A percentile compares a stretch with the other conserved stretches of the same genome.
Evolutionary conservation across 2,888 invertebrate genomes (phyloP).

Genomic region (Amphipoea lucens): DNA sequence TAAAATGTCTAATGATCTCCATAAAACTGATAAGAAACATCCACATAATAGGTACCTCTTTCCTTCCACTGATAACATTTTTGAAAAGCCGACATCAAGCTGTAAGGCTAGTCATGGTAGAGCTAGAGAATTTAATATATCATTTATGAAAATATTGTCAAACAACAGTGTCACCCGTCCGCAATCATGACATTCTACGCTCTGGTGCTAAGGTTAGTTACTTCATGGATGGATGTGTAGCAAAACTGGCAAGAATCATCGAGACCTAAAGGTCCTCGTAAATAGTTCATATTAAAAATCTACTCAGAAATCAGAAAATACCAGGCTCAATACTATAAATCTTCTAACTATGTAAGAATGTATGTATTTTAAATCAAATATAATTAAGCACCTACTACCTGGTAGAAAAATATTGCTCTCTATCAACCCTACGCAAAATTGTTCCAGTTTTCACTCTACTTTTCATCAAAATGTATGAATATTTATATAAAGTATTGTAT

Average conservation of each 20-base stretch:
- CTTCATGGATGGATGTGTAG: slow-evolving; percentile 88
- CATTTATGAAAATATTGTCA: slow-evolving; percentile 85
- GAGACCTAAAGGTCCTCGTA: slow-evolving; percentile 76
- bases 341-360: slow-evolving; percentile 79
- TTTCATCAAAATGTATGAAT: slow-evolving; percentile 75
- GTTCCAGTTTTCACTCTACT: slow-evolving; percentile 82
- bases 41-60: slow-evolving; percentile 89
- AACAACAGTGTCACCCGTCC: slow-evolving; percentile 82
- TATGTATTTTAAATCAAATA: slow-evolving; percentile 79
- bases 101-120: slow-evolving; percentile 87
- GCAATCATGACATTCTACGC: slow-evolving; percentile 82
- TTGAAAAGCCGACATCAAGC: slow-evolving; percentile 89
- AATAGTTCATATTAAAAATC: slow-evolving; percentile 78
- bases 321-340: slow-evolving; percentile 82
- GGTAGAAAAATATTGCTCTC: slow-evolving; percentile 86
- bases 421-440: slow-evolving; percentile 87
- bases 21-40: slow-evolving; percentile 76
- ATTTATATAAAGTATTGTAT: slow-evolving; percentile 76
- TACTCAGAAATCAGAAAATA: slow-evolving; percentile 84
- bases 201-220: slow-evolving; percentile 82
- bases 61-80: slow-evolving; percentile 89
- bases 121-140: slow-evolving; percentile 87
- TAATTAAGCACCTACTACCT: slow-evolving; percentile 87
- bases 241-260: slow-evolving; percentile 87
- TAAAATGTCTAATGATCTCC: slow-evolving; percentile 76